Base-by-base conservation (phyloP, 2,797 vertebrate species). In the Poecilia velifera region DNA sequence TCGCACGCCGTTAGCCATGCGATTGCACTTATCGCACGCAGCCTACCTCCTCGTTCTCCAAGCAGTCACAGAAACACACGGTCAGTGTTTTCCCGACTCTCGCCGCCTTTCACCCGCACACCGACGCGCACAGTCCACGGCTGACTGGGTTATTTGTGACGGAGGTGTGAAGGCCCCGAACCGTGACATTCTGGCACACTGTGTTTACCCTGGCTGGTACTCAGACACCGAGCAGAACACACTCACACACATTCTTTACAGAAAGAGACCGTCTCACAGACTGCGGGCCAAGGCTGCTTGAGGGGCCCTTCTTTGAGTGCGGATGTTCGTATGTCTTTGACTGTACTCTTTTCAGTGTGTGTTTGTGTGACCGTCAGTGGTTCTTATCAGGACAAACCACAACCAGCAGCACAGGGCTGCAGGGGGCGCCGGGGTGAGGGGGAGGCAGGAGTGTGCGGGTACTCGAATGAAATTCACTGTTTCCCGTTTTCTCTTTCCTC, bases 361-460 rank as follows among this genome's bases (percentile, higher is more conserved):
- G 82, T 87, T 83, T 85, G 75, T 81, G 82, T 51, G 76, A 82
- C 83, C 90, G 92, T 91, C 90, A 79, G 89, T 91, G 93, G 84
- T 86, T 93, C 92, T 94, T 92, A 93, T 93, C 93, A 91, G 90
- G 83, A 85, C 80, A 79, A 80, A 92, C 88, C 93, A 91, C 88
- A 92, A 91, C 83, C 87, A 88, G 87, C 89, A 92, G 86, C 80
- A 73, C 57, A 72, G 85, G 83, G 88, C 89, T 86, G 82, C 82
- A 81, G 90, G 89, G 88, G 82, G 79, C 80, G 82, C 77, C 73
- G 3, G 85, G 83, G 86, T 84, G 79, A 62, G 79, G 71, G 76
- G 78, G 83, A 72, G 83, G 79, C 41, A 47, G n/a, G 75, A 34
- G 84, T 80, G 84, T 82, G 80, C n/a, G 57, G 76, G 36, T 22